Conservation (phyloP, 1,140 invertebrate genomes). For the Brachionus sp. region DNA sequence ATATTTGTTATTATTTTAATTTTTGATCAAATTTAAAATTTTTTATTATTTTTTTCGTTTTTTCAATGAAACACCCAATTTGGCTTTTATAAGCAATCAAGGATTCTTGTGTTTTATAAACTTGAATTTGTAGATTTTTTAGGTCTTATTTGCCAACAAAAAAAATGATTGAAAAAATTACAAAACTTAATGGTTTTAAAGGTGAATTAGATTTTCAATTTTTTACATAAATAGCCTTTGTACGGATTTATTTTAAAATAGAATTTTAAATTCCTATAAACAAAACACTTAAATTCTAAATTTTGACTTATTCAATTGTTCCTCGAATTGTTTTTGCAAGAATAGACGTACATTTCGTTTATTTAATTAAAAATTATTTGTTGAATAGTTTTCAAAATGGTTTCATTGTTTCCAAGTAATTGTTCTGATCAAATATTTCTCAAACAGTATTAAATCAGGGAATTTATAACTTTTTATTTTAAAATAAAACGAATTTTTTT, state of each 20-base stretch:
- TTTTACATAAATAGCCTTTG: not conserved
- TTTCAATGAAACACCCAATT: not conserved
- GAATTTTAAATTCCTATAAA: not conserved
- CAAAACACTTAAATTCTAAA: not conserved
- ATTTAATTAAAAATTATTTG: not conserved
- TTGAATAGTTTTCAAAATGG: not conserved
- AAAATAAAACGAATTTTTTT: not conserved
- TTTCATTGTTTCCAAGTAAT: conserved; percentile 6
- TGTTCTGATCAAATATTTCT: not conserved
- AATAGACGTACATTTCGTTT: not conserved
- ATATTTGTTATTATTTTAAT: no score
- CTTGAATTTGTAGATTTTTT: not conserved
- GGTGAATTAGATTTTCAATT: not conserved
- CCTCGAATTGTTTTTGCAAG: not conserved
- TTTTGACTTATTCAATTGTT: not conserved
- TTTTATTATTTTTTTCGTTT: not conserved
- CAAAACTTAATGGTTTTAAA: not conserved
- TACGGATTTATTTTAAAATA: not conserved
- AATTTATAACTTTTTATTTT: not conserved
- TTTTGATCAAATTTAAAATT: no score
- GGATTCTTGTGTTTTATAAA: not conserved
- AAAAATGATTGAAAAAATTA: not conserved
- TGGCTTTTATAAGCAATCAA: not conserved
- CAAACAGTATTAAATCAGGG: not conserved
- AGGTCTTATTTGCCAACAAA: not conserved